A percentile compares a stretch with the other conserved stretches of the same genome.
phyloP scores from a whole-genome alignment of 1,140 invertebrate species.

The Aporrectodea caliginosa region DNA sequence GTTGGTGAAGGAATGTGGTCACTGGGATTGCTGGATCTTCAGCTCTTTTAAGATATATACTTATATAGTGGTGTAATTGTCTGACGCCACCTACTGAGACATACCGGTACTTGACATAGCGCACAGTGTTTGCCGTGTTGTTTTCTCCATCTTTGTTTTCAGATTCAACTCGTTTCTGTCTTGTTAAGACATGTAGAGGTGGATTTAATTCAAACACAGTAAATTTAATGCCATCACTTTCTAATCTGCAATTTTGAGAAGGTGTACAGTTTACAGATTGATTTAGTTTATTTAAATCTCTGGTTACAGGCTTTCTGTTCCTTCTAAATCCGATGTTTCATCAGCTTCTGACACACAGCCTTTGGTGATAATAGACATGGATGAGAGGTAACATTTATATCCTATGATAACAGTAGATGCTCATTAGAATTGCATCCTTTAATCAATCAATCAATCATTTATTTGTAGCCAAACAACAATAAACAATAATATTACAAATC shows the following conservation, averaged over 20 bases:
- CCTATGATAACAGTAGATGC: not conserved
- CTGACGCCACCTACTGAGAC: too few relatives aligned
- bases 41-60: too few relatives aligned
- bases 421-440: too few relatives aligned
- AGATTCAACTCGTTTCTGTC: not conserved
- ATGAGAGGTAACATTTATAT: slow-evolving; percentile 43
- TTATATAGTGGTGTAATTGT: too few relatives aligned
- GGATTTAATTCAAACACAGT: not conserved
- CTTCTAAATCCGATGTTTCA: slow-evolving; percentile 35
- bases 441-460: too few relatives aligned
- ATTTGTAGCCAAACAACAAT: too few relatives aligned
- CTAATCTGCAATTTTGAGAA: not conserved
- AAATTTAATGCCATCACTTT: not conserved
- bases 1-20: too few relatives aligned
- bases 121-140: not conserved
- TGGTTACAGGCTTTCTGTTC: slow-evolving; percentile 40
- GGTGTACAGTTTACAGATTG: not conserved
- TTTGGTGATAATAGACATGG: slow-evolving; percentile 48
- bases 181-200: not conserved
- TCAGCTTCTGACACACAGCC: slow-evolving; percentile 41
- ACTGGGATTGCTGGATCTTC: too few relatives aligned
- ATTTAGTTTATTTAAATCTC: not conserved
- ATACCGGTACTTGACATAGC: too few relatives aligned
- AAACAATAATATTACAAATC: too few relatives aligned
- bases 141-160: not conserved